Conservation (phyloP, 1,140 invertebrate genomes). For the Pseudachorutes palmiensis region DNA sequence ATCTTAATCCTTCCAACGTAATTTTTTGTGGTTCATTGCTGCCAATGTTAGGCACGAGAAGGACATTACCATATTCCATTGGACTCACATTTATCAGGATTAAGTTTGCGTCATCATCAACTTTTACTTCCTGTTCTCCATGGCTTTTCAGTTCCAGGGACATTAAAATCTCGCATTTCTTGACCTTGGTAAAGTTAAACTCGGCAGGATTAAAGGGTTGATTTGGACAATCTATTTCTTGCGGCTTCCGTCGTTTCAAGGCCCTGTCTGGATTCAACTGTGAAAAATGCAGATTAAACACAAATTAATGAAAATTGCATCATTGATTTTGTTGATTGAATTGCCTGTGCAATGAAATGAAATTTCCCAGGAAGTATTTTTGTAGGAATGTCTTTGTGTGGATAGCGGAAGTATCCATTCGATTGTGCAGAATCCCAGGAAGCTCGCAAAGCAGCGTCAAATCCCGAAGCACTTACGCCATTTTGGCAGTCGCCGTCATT, state of each 20-base stretch:
- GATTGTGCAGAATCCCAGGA: constrained; percentile 32
- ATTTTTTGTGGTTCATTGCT: constrained; percentile 53
- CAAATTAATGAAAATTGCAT: neutral
- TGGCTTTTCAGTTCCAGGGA: constrained; percentile 37
- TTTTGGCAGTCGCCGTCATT: no score
- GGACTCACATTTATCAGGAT: constrained; percentile 61
- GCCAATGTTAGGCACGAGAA: constrained; percentile 54
- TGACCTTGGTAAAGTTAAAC: constrained; percentile 62
- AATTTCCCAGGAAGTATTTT: constrained; percentile 45
- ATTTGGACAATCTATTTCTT: constrained; percentile 49
- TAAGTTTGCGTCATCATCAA: constrained; percentile 20
- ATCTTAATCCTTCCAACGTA: constrained; percentile 45
- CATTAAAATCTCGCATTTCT: constrained; percentile 52
- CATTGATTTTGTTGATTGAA: neutral
- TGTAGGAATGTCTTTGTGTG: constrained; percentile 17
- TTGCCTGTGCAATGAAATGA: constrained; percentile 45
- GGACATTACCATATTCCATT: constrained; percentile 55
- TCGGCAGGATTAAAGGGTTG: constrained; percentile 52
- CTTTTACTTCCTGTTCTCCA: neutral
- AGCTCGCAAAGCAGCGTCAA: constrained; percentile 25
- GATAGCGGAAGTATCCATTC: constrained; percentile 33
- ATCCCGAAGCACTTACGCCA: constrained; percentile 1
- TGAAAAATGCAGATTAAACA: constrained; percentile 37
- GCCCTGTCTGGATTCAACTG: constrained; percentile 59
- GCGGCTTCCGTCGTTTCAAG: constrained; percentile 52